phyloP scores from a whole-genome alignment of 2,888 invertebrate genomes.

The Troides helena region DNA sequence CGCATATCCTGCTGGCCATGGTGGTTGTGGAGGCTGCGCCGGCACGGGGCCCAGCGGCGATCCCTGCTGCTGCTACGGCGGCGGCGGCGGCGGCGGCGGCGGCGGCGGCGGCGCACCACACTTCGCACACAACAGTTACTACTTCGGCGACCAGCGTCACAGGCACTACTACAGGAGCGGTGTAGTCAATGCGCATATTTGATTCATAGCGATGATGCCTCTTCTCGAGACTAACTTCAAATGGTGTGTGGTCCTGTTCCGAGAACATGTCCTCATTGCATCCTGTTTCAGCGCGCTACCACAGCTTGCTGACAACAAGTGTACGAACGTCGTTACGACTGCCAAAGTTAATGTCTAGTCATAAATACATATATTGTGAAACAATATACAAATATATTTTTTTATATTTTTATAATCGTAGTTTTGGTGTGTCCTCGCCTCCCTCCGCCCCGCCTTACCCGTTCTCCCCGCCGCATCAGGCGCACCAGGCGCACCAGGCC shows the following conservation, averaged over 20 bases:
- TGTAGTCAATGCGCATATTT: conserved; percentile 70
- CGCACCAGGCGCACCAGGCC: too few species aligned
- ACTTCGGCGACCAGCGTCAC: conserved; percentile 64
- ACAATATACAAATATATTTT: conserved; percentile 36
- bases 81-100: too few species aligned
- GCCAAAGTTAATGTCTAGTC: conserved; percentile 67
- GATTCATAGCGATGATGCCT: conserved; percentile 27
- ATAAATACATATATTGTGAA: conserved; percentile 41
- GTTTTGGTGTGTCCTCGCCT: background rate
- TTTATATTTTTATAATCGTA: conserved; percentile 36
- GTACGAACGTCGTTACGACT: conserved; percentile 33
- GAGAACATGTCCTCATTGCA: too few species aligned
- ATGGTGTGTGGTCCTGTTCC: too few species aligned
- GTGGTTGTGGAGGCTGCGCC: background rate
- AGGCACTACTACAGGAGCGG: conserved; percentile 66
- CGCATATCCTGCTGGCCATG: too few species aligned
- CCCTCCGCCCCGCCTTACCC: too few species aligned
- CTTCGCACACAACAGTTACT: background rate
- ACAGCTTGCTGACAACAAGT: too few species aligned
- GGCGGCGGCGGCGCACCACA: too few species aligned
- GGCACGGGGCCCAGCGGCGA: background rate
- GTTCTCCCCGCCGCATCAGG: too few species aligned
- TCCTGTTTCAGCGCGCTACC: too few species aligned
- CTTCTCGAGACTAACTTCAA: background rate
- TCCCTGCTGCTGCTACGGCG: background rate